Conservation (phyloP, 2,888 invertebrate genomes). For the Leucania comma region DNA sequence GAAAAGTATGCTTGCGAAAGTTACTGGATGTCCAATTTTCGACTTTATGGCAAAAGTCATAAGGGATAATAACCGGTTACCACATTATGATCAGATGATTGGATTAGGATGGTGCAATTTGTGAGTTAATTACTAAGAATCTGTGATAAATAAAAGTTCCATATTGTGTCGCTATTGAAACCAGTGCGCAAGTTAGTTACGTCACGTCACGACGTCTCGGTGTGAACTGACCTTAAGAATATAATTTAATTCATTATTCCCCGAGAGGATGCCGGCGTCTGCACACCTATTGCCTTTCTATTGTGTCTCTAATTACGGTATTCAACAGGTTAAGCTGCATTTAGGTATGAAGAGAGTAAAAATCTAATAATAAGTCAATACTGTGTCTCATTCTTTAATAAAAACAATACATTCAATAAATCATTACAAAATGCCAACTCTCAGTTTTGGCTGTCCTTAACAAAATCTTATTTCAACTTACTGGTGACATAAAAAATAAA, state of each 20-base stretch:
- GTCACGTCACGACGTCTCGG: too few relatives aligned
- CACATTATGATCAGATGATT: too few relatives aligned
- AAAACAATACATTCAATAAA: constrained; percentile 43
- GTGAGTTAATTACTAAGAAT: too few relatives aligned
- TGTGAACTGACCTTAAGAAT: too few relatives aligned
- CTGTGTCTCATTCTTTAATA: constrained; percentile 54
- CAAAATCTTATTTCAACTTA: constrained; percentile 38
- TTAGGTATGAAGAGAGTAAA: background rate
- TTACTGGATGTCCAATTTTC: background rate
- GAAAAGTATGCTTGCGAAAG: background rate
- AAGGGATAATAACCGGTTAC: background rate
- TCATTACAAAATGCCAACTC: constrained; percentile 42
- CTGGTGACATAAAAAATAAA: constrained; percentile 43
- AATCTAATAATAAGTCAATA: constrained; percentile 8
- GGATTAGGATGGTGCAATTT: too few relatives aligned
- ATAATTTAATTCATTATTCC: too few relatives aligned
- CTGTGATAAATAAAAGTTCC: too few relatives aligned
- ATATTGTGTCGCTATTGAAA: too few relatives aligned
- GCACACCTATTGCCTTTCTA: too few relatives aligned
- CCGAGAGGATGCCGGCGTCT: too few relatives aligned
- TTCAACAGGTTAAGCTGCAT: background rate
- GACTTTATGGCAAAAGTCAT: background rate
- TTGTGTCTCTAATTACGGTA: too few relatives aligned
- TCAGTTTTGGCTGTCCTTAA: constrained; percentile 16
- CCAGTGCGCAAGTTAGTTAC: too few relatives aligned